Evolutionary conservation across 2,888 invertebrate genomes (phyloP).

Genomic region (Meiosimyza platycephala): DNA sequence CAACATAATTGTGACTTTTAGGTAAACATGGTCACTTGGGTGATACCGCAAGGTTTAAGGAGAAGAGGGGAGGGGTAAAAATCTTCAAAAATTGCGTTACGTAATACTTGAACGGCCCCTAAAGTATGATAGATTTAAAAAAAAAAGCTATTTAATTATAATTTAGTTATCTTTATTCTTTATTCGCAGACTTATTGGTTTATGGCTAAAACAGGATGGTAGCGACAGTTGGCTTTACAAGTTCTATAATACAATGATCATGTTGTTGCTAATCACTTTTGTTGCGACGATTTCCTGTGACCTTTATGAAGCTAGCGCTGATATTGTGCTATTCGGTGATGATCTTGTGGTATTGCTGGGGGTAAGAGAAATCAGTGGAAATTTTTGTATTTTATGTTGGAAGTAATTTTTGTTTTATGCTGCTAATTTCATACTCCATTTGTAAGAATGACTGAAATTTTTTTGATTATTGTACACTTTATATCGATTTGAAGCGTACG

Average conservation of each 20-base stretch:
- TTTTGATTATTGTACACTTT: no score
- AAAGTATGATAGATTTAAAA: background rate
- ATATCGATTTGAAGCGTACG: no score
- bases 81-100: no score
- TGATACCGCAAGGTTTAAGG: no score
- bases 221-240: background rate
- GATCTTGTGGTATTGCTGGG: slow-evolving; percentile 50
- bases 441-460: no score
- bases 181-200: background rate
- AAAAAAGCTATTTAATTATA: background rate
- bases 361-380: slow-evolving; percentile 40
- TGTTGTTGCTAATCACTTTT: slow-evolving; percentile 35
- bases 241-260: background rate
- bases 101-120: no score
- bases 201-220: background rate
- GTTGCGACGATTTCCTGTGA: slow-evolving; percentile 46
- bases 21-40: no score
- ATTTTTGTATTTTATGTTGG: no score
- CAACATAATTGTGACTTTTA: no score
- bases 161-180: slow-evolving; percentile 7
- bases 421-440: no score
- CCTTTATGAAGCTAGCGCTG: slow-evolving; percentile 46
- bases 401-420: no score
- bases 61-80: no score
- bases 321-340: slow-evolving; percentile 50